Evolutionary conservation across 2,113 vertebrate species (phyloP).

Genomic region (Hirundichthys speculiger): DNA sequence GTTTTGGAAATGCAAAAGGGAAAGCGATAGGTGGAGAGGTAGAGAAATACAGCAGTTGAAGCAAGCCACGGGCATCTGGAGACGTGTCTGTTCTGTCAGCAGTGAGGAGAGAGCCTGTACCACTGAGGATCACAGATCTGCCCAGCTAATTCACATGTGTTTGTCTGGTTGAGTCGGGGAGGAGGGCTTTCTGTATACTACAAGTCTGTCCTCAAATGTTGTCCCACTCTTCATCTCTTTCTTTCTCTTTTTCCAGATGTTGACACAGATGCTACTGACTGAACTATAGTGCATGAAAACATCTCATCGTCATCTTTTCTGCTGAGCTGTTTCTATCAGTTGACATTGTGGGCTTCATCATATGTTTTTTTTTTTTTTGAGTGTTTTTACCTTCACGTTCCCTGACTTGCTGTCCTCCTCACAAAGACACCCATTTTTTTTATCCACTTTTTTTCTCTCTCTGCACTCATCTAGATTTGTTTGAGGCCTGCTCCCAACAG

Average conservation of each 20-base stretch:
- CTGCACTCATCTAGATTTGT: constrained; percentile 45
- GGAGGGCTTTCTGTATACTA: constrained; percentile 50
- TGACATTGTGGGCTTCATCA: constrained; percentile 25
- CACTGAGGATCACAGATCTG: constrained; percentile 72
- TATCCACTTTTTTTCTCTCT: constrained; percentile 66
- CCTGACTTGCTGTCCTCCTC: constrained; percentile 14
- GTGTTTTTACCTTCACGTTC: constrained; percentile 23
- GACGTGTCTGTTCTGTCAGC: constrained; percentile 70
- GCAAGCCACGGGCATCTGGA: constrained; percentile 68
- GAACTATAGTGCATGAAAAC: constrained; percentile 20
- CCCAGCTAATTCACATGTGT: constrained; percentile 54
- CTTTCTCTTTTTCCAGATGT: constrained; percentile 62
- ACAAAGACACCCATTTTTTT: constrained; percentile 49
- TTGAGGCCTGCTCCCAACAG: constrained; percentile 38
- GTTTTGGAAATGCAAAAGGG: constrained; percentile 43
- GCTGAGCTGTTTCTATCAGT: constrained; percentile 34
- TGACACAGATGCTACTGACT: constrained; percentile 13
- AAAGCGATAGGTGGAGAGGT: constrained; percentile 27
- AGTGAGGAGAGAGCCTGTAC: constrained; percentile 64
- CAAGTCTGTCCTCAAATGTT: constrained; percentile 49
- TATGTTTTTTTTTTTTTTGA: constrained; percentile 21
- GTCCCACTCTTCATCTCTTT: constrained; percentile 37
- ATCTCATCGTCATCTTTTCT: constrained; percentile 30
- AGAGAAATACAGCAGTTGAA: constrained; percentile 52
- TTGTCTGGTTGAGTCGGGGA: constrained; percentile 42